phyloP scores from a whole-genome alignment of 2,888 invertebrate species.

The Ophion ellenae region DNA sequence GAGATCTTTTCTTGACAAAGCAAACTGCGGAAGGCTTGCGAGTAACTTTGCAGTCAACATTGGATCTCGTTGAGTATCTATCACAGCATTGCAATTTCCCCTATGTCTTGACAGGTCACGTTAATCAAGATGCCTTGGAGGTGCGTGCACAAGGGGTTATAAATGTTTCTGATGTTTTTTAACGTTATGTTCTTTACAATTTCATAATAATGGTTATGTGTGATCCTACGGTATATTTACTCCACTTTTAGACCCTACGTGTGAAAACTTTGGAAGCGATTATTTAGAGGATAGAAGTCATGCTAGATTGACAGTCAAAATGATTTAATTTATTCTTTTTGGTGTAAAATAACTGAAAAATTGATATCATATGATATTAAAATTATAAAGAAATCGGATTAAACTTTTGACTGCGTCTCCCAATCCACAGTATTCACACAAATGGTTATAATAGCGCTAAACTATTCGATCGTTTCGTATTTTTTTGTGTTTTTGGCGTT shows the following conservation, averaged over 20 bases:
- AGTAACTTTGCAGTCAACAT: conserved; percentile 65
- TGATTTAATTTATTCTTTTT: neutral
- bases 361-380: neutral
- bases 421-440: neutral
- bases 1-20: conserved; percentile 33
- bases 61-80: conserved; percentile 64
- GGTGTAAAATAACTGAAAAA: neutral
- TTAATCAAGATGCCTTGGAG: conserved; percentile 69
- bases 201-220: neutral
- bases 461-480: neutral
- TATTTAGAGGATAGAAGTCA: neutral
- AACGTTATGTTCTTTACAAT: neutral
- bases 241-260: neutral
- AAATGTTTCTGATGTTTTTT: neutral
- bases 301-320: neutral
- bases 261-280: neutral
- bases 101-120: conserved; percentile 62
- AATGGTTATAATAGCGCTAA: neutral
- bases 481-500: neutral
- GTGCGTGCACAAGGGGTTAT: conserved; percentile 31
- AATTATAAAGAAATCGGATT: neutral
- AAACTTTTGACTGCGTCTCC: neutral
- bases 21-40: conserved; percentile 64
- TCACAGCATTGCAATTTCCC: conserved; percentile 52
- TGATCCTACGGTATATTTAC: neutral